A percentile compares a stretch with the other conserved stretches of the same genome.
These are phyloP conservation scores for Stylophora pistillata DNA, from an alignment of 64 coral and sea anemone species.

Conservation along the genomic window DNA sequence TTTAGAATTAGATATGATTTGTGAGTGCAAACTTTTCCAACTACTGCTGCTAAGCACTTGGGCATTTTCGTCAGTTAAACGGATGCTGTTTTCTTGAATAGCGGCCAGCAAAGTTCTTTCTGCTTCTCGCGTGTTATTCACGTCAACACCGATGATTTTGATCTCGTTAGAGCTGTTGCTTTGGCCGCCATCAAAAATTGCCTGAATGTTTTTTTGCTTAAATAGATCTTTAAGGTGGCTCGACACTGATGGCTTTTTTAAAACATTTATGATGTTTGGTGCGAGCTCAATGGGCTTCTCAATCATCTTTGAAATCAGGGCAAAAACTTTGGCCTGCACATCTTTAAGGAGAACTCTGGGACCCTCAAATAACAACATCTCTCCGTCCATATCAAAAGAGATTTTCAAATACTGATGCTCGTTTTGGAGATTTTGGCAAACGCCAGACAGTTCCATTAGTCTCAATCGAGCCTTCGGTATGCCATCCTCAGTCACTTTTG, in stretches of 20 bases:
- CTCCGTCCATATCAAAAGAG: background rate
- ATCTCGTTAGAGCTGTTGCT: constrained; percentile 1
- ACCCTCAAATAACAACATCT: constrained; percentile 21
- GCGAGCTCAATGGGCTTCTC: constrained; percentile 23
- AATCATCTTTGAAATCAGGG: constrained; percentile 37
- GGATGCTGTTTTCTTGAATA: constrained; percentile 40
- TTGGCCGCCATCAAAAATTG: constrained; percentile 19
- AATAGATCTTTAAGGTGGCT: constrained; percentile 4
- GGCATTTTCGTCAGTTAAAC: constrained; percentile 27
- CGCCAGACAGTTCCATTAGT: constrained; percentile 21
- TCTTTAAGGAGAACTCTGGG: constrained; percentile 46
- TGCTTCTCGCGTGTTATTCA: background rate
- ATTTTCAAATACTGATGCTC: constrained; percentile 45
- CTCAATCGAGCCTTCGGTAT: background rate
- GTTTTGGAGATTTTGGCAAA: constrained; percentile 25
- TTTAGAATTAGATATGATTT: background rate
- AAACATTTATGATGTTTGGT: constrained; percentile 33
- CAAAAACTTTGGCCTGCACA: constrained; percentile 30
- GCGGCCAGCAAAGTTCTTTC: background rate
- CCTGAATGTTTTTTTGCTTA: constrained; percentile 12
- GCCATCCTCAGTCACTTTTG: background rate
- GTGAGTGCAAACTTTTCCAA: constrained; percentile 21
- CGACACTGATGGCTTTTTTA: background rate
- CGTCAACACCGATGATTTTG: constrained; percentile 10
- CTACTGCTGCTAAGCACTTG: constrained; percentile 6